Evolutionary conservation across 2,888 invertebrate species (phyloP).

Genomic region (Lamellibrachia satsuma): DNA sequence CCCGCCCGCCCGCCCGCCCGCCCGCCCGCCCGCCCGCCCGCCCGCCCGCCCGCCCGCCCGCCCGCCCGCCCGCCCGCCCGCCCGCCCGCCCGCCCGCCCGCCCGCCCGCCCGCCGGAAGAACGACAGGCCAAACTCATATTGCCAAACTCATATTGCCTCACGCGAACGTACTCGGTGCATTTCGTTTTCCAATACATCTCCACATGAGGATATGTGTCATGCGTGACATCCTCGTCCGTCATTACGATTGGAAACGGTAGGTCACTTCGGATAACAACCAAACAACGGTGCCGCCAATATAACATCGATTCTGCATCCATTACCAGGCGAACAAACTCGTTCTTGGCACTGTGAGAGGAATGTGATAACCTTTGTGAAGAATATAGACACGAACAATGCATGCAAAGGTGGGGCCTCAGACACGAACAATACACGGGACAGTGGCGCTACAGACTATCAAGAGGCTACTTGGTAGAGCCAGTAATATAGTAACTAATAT

Average conservation of each 20-base stretch:
- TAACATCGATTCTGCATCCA: background rate
- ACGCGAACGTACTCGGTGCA: background rate
- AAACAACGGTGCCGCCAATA: background rate
- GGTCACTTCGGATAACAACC: slow-evolving; percentile 12
- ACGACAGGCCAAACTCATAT: background rate
- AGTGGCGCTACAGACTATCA: background rate
- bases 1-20: no score
- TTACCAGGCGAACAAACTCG: background rate
- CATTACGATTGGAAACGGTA: slow-evolving; percentile 17
- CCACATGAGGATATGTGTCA: background rate
- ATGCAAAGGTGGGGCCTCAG: background rate
- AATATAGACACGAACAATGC: background rate
- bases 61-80: no score
- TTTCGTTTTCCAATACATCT: background rate
- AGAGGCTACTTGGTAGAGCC: background rate
- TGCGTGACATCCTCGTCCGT: slow-evolving; percentile 3
- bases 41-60: no score
- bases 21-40: no score
- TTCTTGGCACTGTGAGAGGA: background rate
- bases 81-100: no score
- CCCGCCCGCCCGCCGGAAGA: background rate
- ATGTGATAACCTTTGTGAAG: background rate
- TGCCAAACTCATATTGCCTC: background rate
- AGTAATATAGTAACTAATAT: background rate
- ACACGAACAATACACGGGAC: background rate